Base-by-base conservation (phyloP, 2,113 vertebrate genomes). In the Hucho hucho region DNA sequence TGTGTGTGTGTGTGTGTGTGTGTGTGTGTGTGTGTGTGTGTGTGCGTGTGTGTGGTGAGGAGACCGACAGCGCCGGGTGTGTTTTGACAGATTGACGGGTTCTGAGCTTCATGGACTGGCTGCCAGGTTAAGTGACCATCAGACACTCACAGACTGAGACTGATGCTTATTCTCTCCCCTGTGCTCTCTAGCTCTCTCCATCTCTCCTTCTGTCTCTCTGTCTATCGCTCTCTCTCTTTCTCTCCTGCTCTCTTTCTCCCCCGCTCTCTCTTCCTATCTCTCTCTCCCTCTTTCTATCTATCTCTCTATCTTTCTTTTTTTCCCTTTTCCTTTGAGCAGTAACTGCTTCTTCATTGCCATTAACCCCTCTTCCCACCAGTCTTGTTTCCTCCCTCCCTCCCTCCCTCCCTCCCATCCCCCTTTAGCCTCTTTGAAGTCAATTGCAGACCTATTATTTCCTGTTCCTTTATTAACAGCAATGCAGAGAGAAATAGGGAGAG, bases 401-500 rank as follows among this genome's bases (percentile, higher is more conserved):
- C 18, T 72, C n/a, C n/a, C 74, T 70, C 61, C 14, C 49, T 53
- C 14, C 49, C 49, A 16, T 53, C 49, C 12, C 12, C 47, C 14
- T 49, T 49, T 49, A 14, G 14, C 47, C 43, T 87, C 64, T 80
- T 85, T 87, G 59, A 78, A 79, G 80, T 86, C 80, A 79, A 76
- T 72, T 59, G 47, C 75, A 82, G 76, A 80, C 78, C 78, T 84
- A 73, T 88, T 82, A 84, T 87, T 86, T 80, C 76, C 59, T 53
- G 78, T 83, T 76, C 82, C 83, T 86, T 90, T 85, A 91, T 93
- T 94, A 94, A 91, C 91, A 92, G 89, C 91, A 88, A 90, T 20
- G 24, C 2, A 68, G 18, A n/a, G 32, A 68, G 29, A 32, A 68
- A 68, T 7, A 43, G 22, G 22, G 22, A 68, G 25, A 12, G 65